Conservation (phyloP, 1,140 invertebrate genomes). For the Zaprionus tsacasi region DNA sequence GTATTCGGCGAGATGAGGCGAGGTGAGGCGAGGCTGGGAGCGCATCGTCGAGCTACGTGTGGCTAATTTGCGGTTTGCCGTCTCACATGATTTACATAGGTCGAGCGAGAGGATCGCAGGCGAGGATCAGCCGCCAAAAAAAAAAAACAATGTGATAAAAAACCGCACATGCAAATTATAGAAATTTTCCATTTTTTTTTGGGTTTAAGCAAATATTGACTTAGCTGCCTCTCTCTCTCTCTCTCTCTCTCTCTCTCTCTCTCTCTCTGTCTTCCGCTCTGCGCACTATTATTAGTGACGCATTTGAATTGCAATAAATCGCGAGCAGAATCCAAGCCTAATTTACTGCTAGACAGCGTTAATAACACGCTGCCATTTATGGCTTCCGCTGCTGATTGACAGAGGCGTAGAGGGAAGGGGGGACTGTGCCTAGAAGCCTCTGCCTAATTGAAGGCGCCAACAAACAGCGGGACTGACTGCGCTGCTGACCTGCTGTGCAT, state of each 20-base stretch:
- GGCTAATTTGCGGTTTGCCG: slow-evolving; percentile 77
- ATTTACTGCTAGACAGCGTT: slow-evolving; percentile 71
- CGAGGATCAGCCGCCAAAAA: slow-evolving; percentile 25
- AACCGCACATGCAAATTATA: slow-evolving; percentile 76
- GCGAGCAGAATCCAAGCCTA: slow-evolving; percentile 36
- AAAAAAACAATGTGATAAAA: slow-evolving; percentile 7
- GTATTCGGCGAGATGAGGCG: slow-evolving; percentile 9
- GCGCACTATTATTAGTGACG: slow-evolving; percentile 67
- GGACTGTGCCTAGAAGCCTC: slow-evolving; percentile 16
- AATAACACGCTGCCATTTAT: slow-evolving; percentile 78
- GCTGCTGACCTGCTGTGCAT: slow-evolving; percentile 39
- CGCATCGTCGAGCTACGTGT: slow-evolving; percentile 50
- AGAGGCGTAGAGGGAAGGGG: not conserved
- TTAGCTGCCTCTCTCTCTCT: slow-evolving; percentile 28
- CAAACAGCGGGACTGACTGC: slow-evolving; percentile 49
- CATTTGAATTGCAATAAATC: slow-evolving; percentile 73
- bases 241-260: not conserved
- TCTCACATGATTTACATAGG: slow-evolving; percentile 71
- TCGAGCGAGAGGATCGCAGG: not conserved
- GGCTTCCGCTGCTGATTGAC: slow-evolving; percentile 62
- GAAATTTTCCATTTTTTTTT: slow-evolving; percentile 58
- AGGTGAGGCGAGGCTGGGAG: not conserved
- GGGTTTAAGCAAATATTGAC: slow-evolving; percentile 70
- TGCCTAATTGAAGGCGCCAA: slow-evolving; percentile 72
- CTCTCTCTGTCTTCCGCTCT: not conserved